Conservation (phyloP, 2,888 invertebrate genomes). For the Teleogryllus oceanicus region DNA sequence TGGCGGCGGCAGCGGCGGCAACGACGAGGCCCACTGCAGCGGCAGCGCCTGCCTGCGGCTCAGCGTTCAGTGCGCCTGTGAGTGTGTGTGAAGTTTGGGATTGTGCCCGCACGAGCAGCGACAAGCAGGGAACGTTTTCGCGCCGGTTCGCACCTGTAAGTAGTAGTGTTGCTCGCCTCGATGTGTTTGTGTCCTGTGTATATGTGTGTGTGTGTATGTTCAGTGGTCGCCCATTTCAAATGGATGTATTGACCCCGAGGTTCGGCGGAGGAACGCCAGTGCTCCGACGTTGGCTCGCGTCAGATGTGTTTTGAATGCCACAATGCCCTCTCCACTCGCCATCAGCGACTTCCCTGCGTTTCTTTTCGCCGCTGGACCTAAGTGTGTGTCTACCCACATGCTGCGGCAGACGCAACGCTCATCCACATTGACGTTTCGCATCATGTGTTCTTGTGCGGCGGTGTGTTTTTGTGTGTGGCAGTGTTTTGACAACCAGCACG, state of each 20-base stretch:
- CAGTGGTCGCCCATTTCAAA: neutral
- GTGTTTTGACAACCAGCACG: too few species aligned
- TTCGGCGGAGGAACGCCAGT: neutral
- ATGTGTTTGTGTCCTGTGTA: neutral
- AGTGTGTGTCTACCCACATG: too few species aligned
- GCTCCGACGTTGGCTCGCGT: too few species aligned
- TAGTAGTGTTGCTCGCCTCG: neutral
- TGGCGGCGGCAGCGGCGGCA: neutral
- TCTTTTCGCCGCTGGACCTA: too few species aligned
- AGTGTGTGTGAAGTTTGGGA: neutral
- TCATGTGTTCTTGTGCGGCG: too few species aligned
- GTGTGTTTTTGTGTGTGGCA: too few species aligned
- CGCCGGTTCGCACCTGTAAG: neutral
- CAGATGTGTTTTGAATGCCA: too few species aligned
- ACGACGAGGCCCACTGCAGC: neutral
- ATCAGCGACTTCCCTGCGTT: too few species aligned
- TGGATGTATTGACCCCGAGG: neutral
- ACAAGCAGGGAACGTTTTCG: neutral
- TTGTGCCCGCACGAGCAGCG: neutral
- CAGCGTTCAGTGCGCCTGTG: neutral
- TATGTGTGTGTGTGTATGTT: too few species aligned
- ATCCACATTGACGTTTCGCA: too few species aligned
- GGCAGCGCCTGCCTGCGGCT: neutral
- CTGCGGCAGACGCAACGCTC: too few species aligned
- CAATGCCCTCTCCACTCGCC: too few species aligned